Conservation (phyloP, 2,888 invertebrate species). For the Campopleginae sp. region DNA sequence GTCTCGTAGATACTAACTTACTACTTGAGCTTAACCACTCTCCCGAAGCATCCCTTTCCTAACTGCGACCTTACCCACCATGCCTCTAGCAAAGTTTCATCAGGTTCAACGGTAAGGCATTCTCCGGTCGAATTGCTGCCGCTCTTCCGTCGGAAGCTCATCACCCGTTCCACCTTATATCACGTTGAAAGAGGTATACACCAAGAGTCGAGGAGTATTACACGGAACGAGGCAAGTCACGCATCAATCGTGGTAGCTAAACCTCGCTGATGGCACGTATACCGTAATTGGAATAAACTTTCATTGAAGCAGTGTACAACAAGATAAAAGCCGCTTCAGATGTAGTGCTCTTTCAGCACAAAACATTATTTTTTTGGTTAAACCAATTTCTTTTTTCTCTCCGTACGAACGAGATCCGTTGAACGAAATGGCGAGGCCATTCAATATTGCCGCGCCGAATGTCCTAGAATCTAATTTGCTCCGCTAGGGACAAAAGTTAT, state of each 20-base stretch:
- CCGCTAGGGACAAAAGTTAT: neutral
- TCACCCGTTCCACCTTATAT: slow-evolving; percentile 56
- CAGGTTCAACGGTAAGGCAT: slow-evolving; percentile 69
- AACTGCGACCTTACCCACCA: slow-evolving; percentile 54
- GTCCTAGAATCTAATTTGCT: neutral
- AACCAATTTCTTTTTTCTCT: neutral
- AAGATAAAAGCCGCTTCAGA: neutral
- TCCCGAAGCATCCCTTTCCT: slow-evolving; percentile 36
- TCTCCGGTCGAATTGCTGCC: slow-evolving; percentile 66
- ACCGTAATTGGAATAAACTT: slow-evolving; percentile 43
- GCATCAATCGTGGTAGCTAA: slow-evolving; percentile 45
- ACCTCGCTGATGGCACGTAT: slow-evolving; percentile 50
- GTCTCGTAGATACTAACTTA: slow-evolving; percentile 44
- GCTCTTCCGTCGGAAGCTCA: slow-evolving; percentile 66
- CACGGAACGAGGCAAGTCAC: slow-evolving; percentile 43
- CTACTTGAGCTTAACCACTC: slow-evolving; percentile 43
- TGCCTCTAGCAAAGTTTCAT: slow-evolving; percentile 68
- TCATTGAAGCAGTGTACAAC: slow-evolving; percentile 3
- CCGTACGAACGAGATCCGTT: neutral
- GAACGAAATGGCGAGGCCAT: too few species aligned
- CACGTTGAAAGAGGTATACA: slow-evolving; percentile 35
- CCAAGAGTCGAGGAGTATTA: slow-evolving; percentile 29
- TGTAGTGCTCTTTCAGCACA: neutral
- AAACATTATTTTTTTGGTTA: neutral
- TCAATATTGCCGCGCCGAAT: too few species aligned